Conservation (phyloP, 2,797 vertebrate genomes). For the Chanos chanos region DNA sequence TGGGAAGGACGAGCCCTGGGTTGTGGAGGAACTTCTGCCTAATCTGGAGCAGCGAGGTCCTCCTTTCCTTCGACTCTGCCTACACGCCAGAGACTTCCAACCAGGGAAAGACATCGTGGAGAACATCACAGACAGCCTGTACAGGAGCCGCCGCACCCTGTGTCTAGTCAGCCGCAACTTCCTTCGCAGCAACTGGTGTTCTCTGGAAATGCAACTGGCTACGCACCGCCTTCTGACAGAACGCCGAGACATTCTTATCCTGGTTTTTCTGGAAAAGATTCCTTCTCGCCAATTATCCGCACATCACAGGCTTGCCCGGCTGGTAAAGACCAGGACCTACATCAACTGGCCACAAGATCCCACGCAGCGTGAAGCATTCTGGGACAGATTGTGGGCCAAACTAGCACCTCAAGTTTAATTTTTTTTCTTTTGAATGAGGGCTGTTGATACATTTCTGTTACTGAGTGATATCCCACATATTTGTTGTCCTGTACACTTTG, state of each 20-base stretch:
- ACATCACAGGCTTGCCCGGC: too few species aligned
- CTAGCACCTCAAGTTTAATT: too few species aligned
- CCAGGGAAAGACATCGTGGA: too few species aligned
- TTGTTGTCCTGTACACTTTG: too few species aligned
- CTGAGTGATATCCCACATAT: too few species aligned
- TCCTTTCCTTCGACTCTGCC: conserved; percentile 39
- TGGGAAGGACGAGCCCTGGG: conserved; percentile 53
- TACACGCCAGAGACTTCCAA: conserved; percentile 49
- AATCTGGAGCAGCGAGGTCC: conserved; percentile 24
- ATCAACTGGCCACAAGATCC: background rate
- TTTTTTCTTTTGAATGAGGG: too few species aligned
- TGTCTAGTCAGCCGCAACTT: conserved; percentile 25
- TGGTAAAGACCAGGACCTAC: conserved; percentile 5
- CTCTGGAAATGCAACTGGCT: conserved; percentile 22
- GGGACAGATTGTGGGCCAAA: background rate
- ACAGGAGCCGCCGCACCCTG: conserved; percentile 25
- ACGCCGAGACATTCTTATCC: background rate
- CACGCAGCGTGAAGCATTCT: background rate
- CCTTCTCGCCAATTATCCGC: too few species aligned
- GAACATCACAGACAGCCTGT: conserved; percentile 32
- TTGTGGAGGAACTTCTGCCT: conserved; percentile 50
- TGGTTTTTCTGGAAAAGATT: too few species aligned
- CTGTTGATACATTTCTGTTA: too few species aligned
- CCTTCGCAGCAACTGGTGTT: conserved; percentile 26
- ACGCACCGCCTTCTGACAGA: background rate